phyloP scores from a whole-genome alignment of 64 coral and sea anemone genomes.

The Anthopleura sola region DNA sequence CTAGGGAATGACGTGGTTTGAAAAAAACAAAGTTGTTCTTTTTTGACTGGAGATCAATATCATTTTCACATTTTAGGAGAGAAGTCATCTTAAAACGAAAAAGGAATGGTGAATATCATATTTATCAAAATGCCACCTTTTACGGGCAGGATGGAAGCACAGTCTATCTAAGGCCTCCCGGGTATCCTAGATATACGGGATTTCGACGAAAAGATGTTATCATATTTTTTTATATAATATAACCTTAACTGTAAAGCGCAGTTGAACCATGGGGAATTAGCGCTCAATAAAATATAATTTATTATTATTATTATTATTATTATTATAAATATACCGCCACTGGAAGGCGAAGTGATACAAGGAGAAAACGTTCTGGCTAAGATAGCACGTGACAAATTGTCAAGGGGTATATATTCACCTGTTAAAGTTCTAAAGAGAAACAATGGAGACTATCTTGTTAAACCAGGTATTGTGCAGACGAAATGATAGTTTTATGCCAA shows the following conservation, averaged over 20 bases:
- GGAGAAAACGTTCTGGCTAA: background rate
- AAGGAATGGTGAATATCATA: background rate
- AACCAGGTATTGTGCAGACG: slow-evolving; percentile 9
- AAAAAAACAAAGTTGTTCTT: too few relatives aligned
- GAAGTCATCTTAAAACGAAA: background rate
- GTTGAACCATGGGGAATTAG: too few relatives aligned
- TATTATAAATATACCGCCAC: background rate
- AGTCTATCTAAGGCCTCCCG: background rate
- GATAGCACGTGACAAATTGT: background rate
- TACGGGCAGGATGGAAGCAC: background rate
- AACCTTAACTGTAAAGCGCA: too few relatives aligned
- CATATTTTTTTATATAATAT: too few relatives aligned
- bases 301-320: too few relatives aligned
- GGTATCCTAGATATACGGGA: background rate
- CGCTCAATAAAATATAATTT: too few relatives aligned
- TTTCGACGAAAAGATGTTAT: background rate
- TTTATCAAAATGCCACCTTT: background rate
- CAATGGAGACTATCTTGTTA: background rate
- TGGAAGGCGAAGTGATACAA: background rate
- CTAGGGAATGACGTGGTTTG: too few relatives aligned
- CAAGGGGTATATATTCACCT: background rate
- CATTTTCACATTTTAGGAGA: too few relatives aligned
- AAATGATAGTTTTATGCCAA: too few relatives aligned
- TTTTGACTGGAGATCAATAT: too few relatives aligned
- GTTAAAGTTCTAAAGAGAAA: background rate